These are phyloP conservation scores for Rhadina sibilatrix DNA, from an alignment of 2,113 vertebrate species.

Conservation along the genomic window DNA sequence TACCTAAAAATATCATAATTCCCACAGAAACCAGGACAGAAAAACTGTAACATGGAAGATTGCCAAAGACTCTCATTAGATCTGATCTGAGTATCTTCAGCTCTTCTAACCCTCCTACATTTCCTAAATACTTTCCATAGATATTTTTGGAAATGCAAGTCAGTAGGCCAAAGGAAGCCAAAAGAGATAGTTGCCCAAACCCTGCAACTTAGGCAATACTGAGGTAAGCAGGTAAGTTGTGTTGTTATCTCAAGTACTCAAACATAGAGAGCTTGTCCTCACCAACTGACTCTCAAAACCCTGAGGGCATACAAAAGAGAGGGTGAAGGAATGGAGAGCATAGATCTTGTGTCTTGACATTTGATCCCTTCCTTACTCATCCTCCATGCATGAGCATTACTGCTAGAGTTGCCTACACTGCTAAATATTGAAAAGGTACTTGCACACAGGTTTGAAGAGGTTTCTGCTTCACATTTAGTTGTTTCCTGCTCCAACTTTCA, in stretches of 20 bases:
- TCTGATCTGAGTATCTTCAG: background rate
- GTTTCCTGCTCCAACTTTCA: background rate
- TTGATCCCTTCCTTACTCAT: background rate
- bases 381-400: background rate
- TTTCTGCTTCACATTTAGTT: background rate
- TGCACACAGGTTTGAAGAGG: background rate
- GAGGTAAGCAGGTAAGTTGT: background rate
- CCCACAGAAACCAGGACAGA: background rate
- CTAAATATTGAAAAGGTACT: conserved; percentile 43
- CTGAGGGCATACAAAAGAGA: background rate
- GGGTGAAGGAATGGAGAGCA: background rate
- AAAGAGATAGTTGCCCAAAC: background rate
- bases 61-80: background rate
- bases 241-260: background rate
- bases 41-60: background rate
- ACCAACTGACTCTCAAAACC: background rate
- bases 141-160: conserved; percentile 1
- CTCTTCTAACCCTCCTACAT: background rate
- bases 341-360: background rate
- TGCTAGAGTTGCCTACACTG: background rate
- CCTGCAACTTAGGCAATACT: background rate
- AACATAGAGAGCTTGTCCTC: background rate
- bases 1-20: background rate
- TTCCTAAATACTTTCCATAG: background rate
- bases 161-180: conserved; percentile 5